A percentile compares a stretch with the other conserved stretches of the same genome.
phyloP scores from a whole-genome alignment of 2,113 vertebrate species.

The Vidua chalybeata region DNA sequence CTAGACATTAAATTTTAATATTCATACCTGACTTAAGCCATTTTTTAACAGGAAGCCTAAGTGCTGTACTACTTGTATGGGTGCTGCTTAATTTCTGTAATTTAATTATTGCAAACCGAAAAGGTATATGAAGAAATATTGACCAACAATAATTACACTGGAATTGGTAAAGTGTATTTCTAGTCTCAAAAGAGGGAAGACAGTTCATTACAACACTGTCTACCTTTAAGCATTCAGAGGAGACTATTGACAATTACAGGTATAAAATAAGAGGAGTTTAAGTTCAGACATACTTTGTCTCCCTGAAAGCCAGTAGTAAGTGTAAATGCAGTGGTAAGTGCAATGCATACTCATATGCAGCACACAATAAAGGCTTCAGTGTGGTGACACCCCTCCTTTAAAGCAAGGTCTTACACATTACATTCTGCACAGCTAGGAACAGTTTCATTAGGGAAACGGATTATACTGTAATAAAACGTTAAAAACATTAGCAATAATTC shows the following conservation, averaged over 20 bases:
- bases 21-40: neutral
- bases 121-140: neutral
- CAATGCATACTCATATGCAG: no score
- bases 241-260: neutral
- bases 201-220: neutral
- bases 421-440: neutral
- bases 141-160: neutral
- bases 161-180: neutral
- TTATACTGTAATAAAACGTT: neutral
- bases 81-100: neutral
- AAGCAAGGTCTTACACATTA: neutral
- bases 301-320: neutral
- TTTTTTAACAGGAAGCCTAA: neutral
- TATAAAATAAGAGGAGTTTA: neutral
- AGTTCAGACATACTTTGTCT: neutral
- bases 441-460: neutral
- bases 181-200: neutral
- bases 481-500: neutral
- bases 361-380: neutral
- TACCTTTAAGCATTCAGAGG: neutral
- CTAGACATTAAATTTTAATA: neutral
- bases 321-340: neutral
- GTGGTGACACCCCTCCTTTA: neutral
- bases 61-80: neutral
- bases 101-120: neutral